A percentile compares a stretch with the other conserved stretches of the same genome.
Evolutionary conservation across 2,888 invertebrate genomes (phyloP).

Genomic region (Sisyra terminalis): DNA sequence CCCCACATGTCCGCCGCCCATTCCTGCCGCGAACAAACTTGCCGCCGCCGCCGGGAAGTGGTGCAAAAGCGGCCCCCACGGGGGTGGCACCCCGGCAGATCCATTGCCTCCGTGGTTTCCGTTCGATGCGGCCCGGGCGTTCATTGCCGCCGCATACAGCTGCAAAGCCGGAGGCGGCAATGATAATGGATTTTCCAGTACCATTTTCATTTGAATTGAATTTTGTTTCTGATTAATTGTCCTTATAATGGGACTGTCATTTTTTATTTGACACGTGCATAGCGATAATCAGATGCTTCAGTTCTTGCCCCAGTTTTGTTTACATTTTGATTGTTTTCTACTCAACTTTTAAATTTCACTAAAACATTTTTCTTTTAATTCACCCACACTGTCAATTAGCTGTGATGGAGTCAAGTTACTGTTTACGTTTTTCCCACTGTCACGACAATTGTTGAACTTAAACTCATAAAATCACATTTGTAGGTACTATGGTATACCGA

Average conservation of each 20-base stretch:
- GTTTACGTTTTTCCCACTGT: no score
- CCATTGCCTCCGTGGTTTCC: neutral
- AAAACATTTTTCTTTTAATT: no score
- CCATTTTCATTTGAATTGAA: constrained; percentile 28
- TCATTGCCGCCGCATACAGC: constrained; percentile 49
- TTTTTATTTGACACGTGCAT: neutral
- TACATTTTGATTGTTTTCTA: no score
- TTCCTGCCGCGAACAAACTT: constrained; percentile 22
- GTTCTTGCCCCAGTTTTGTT: neutral
- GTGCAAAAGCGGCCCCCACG: constrained; percentile 28
- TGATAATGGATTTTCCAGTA: constrained; percentile 36
- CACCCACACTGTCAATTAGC: no score
- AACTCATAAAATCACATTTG: no score
- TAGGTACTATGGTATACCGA: no score
- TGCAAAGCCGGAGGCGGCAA: constrained; percentile 54
- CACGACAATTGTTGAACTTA: no score
- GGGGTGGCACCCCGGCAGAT: constrained; percentile 32
- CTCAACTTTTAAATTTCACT: no score
- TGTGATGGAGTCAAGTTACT: no score
- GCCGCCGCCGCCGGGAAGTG: constrained; percentile 28
- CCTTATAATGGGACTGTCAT: neutral
- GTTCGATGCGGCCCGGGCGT: constrained; percentile 22
- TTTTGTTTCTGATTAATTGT: neutral
- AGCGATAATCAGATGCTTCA: neutral
- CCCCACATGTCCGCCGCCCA: constrained; percentile 25